A percentile compares a stretch with the other conserved stretches of the same genome.
Conservation (phyloP, 2,888 invertebrate species). For the Oscheius sp. region DNA sequence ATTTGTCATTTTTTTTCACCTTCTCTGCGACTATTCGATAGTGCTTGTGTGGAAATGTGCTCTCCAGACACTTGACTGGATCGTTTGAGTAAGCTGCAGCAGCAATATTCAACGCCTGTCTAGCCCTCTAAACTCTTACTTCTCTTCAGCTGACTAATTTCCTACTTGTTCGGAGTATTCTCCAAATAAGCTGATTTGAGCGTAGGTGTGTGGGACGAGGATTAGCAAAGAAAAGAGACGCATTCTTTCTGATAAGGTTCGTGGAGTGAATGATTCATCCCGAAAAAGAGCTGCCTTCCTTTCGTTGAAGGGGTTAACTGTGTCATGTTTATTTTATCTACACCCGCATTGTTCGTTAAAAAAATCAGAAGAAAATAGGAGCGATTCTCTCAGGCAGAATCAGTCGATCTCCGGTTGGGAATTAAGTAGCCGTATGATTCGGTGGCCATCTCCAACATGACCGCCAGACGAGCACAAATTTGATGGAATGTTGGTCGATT, state of each 20-base stretch:
- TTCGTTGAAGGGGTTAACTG: neutral
- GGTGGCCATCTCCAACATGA: constrained; percentile 55
- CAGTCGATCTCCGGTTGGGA: constrained; percentile 27
- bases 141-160: neutral
- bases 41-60: constrained; percentile 25
- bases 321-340: constrained; percentile 14
- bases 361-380: too few relatives aligned
- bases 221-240: constrained; percentile 1
- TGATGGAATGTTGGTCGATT: constrained; percentile 52
- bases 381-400: constrained; percentile 3
- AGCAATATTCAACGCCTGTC: constrained; percentile 27
- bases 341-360: constrained; percentile 16
- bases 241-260: neutral
- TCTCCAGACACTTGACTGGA: constrained; percentile 26
- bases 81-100: constrained; percentile 31
- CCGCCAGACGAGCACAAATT: constrained; percentile 42
- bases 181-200: neutral
- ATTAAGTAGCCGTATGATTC: constrained; percentile 57
- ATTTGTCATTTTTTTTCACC: too few relatives aligned
- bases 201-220: constrained; percentile 14
- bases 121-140: constrained; percentile 20
- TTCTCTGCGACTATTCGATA: constrained; percentile 21
- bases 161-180: constrained; percentile 11
- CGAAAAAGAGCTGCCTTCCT: too few relatives aligned
- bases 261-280: too few relatives aligned